These are phyloP conservation scores for Neomonachus schauinslandi DNA, from an alignment of 2,113 vertebrate genomes.

Conservation along the genomic window DNA sequence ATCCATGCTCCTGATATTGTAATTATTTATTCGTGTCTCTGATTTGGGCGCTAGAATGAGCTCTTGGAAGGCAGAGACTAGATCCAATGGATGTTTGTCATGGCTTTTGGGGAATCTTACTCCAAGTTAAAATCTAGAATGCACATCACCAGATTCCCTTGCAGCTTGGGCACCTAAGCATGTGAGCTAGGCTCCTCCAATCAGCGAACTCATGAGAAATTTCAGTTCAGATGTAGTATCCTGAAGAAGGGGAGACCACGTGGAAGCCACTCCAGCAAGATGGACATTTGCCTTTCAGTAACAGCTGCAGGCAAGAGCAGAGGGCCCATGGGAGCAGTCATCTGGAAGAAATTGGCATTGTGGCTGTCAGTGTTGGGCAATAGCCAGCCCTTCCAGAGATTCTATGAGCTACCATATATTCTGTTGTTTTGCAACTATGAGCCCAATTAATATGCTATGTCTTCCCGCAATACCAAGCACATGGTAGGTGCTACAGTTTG, in stretches of 20 bases:
- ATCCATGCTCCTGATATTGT: background rate
- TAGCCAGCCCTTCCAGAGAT: background rate
- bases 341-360: background rate
- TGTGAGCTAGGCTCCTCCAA: background rate
- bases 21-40: background rate
- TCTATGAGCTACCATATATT: background rate
- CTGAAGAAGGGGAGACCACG: background rate
- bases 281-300: background rate
- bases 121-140: constrained; percentile 4
- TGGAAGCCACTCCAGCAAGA: background rate
- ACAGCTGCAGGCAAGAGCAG: background rate
- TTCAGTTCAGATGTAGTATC: background rate
- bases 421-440: background rate
- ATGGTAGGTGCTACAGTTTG: background rate
- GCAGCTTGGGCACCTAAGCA: background rate
- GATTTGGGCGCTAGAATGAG: background rate
- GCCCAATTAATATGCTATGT: background rate
- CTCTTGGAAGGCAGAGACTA: background rate
- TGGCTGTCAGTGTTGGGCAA: background rate
- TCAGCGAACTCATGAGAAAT: background rate
- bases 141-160: background rate
- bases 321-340: background rate
- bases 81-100: background rate
- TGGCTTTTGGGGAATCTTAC: background rate
- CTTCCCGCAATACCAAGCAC: background rate